These are phyloP conservation scores for Apis dorsata DNA, from an alignment of 1,140 invertebrate species.

Conservation along the genomic window DNA sequence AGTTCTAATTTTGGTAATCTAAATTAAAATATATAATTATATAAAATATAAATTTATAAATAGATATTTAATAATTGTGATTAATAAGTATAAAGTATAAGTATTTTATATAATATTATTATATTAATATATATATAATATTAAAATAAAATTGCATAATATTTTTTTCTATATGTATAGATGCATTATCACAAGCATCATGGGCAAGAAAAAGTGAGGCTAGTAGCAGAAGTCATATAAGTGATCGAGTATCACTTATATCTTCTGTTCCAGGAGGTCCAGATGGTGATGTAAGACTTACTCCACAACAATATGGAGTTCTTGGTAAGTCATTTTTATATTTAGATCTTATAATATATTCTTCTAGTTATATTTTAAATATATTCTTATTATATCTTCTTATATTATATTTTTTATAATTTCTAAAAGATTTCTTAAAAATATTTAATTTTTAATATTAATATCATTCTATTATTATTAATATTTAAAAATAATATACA, in stretches of 20 bases:
- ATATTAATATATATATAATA: background rate
- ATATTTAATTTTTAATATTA: background rate
- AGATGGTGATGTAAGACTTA: conserved; percentile 74
- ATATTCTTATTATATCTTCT: background rate
- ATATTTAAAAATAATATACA: too few relatives aligned
- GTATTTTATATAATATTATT: too few relatives aligned
- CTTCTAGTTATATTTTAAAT: background rate
- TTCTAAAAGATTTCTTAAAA: background rate
- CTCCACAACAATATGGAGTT: conserved; percentile 79
- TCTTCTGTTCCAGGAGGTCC: conserved; percentile 76
- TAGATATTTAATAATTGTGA: background rate
- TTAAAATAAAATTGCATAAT: background rate
- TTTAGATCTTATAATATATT: background rate
- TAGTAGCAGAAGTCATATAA: conserved; percentile 77
- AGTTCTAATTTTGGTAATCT: conserved; percentile 76
- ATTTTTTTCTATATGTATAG: conserved; percentile 57
- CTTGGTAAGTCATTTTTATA: conserved; percentile 71
- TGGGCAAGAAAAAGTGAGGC: conserved; percentile 78
- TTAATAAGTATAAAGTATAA: background rate
- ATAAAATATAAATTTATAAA: background rate
- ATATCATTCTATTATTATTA: too few relatives aligned
- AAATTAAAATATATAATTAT: background rate
- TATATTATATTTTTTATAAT: background rate
- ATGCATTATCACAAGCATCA: conserved; percentile 76
- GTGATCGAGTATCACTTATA: conserved; percentile 76